Percentiles rank a stretch among this genome's conserved stretches.
phyloP scores from a whole-genome alignment of 2,113 vertebrate species.

The Amia ocellicauda region DNA sequence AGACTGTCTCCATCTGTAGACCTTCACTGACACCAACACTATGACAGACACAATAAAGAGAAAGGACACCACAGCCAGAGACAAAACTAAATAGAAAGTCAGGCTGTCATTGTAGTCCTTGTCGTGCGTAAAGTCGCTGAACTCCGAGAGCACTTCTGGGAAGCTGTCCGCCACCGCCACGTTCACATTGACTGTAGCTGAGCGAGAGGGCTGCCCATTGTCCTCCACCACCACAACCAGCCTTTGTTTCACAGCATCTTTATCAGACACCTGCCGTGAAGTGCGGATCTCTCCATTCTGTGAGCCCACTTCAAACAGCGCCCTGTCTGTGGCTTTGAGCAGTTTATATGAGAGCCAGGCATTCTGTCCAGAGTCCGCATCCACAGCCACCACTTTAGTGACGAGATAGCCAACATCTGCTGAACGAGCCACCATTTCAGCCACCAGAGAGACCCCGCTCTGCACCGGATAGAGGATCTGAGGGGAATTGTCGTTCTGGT shows the following conservation, averaged over 20 bases:
- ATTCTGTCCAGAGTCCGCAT: constrained; percentile 29
- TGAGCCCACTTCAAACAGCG: constrained; percentile 29
- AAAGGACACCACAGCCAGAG: too few relatives aligned
- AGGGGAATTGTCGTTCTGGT: too few relatives aligned
- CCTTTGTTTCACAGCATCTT: constrained; percentile 18
- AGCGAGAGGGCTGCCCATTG: too few relatives aligned
- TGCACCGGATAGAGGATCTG: too few relatives aligned
- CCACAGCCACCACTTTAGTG: constrained; percentile 30
- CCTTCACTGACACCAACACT: constrained; percentile 5
- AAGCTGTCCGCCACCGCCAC: too few relatives aligned
- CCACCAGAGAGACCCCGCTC: too few relatives aligned
- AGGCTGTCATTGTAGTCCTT: too few relatives aligned
- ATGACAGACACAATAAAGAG: too few relatives aligned
- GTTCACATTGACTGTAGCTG: too few relatives aligned
- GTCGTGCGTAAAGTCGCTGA: too few relatives aligned
- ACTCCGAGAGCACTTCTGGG: too few relatives aligned
- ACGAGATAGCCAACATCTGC: constrained; percentile 27
- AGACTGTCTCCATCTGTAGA: constrained; percentile 18
- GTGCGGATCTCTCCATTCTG: constrained; percentile 40
- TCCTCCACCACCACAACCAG: constrained; percentile 9
- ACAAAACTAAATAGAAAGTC: too few relatives aligned
- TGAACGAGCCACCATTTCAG: constrained; percentile 30
- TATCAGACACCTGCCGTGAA: constrained; percentile 17
- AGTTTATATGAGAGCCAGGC: constrained; percentile 24
- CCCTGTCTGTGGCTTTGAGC: constrained; percentile 14